These are phyloP conservation scores for Polyploca ridens DNA, from an alignment of 2,888 invertebrate genomes.

Conservation along the genomic window DNA sequence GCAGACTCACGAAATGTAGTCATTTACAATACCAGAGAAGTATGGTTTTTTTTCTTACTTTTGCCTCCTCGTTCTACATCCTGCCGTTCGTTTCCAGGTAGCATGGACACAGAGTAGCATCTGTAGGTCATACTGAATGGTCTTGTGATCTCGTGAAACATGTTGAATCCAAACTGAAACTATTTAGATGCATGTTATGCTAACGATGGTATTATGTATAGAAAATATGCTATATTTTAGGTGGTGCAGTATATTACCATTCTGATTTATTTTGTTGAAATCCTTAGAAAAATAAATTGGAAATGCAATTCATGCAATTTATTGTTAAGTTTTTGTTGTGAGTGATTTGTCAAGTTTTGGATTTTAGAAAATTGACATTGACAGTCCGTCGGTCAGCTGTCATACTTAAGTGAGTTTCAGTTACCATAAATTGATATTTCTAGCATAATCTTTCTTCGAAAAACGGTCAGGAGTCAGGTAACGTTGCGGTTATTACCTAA, in stretches of 20 bases:
- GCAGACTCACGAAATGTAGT: not conserved
- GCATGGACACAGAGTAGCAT: conserved; percentile 97
- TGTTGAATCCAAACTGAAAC: conserved; percentile 94
- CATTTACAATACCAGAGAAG: not conserved
- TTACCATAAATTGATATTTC: not conserved
- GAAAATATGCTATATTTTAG: conserved; percentile 17
- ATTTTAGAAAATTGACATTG: not conserved
- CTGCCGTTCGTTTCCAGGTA: conserved; percentile 96
- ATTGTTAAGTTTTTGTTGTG: not conserved
- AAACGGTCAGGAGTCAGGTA: too few relatives aligned
- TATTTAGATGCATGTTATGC: conserved; percentile 62
- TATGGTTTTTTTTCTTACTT: conserved; percentile 85
- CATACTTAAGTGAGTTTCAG: not conserved
- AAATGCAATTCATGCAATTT: conserved; percentile 62
- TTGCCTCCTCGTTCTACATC: conserved; percentile 98
- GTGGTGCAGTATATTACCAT: conserved; percentile 48
- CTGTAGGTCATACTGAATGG: conserved; percentile 93
- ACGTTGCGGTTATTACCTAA: too few relatives aligned
- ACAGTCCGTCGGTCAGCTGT: not conserved
- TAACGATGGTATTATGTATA: conserved; percentile 26
- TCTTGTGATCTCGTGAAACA: conserved; percentile 93
- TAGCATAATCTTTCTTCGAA: not conserved
- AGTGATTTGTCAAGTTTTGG: conserved; percentile 17
- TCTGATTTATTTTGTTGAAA: conserved; percentile 34
- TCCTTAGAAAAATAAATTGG: conserved; percentile 43